Evolutionary conservation across 2,888 invertebrate genomes (phyloP).

Genomic region (Eledone cirrhosa): DNA sequence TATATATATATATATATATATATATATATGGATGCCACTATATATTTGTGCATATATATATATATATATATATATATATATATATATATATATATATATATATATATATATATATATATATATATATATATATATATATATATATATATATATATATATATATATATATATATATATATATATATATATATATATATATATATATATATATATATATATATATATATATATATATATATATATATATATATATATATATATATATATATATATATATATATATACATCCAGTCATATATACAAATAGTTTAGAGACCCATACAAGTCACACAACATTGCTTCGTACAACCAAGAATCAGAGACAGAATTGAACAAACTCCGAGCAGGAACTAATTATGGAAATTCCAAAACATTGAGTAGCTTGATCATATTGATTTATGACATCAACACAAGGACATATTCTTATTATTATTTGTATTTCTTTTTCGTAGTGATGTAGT

Average conservation of each 20-base stretch:
- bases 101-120: background rate
- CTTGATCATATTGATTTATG: too few relatives aligned
- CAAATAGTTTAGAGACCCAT: background rate
- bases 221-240: background rate
- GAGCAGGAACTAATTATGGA: too few relatives aligned
- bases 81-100: background rate
- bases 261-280: background rate
- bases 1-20: background rate
- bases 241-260: background rate
- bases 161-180: too few relatives aligned
- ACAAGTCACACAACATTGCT: too few relatives aligned
- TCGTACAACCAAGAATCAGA: too few relatives aligned
- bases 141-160: too few relatives aligned
- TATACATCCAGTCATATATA: background rate
- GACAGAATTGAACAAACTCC: too few relatives aligned
- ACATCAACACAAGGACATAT: too few relatives aligned
- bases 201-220: background rate
- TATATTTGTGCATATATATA: background rate
- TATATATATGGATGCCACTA: background rate
- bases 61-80: background rate
- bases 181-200: background rate
- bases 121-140: too few relatives aligned
- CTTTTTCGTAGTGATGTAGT: too few relatives aligned
- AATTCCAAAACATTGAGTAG: too few relatives aligned
- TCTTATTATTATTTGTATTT: too few relatives aligned